Base-by-base conservation (phyloP, 2,888 invertebrate species). In the Lomographa bimaculata region DNA sequence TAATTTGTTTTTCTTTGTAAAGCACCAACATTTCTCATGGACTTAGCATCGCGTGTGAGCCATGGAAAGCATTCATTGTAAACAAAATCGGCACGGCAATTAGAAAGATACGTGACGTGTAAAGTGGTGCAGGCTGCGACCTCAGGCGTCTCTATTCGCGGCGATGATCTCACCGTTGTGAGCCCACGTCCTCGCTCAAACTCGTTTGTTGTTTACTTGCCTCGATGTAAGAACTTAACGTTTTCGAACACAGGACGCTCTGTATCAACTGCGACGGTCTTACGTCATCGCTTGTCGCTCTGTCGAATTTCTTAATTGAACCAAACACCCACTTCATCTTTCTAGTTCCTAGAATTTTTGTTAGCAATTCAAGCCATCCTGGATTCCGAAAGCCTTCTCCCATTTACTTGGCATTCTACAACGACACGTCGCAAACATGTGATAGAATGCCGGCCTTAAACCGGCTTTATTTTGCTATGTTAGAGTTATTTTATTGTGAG, bases 151-250 rank as follows among this genome's bases (percentile, higher is more conserved):
- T 55, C 57, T 86, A 89, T 82, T 82, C 71, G 69, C 69, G 65
- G 79, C 81, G 87, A 67, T 87, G 87, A 89, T 87, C 84, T 89
- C 87, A 87, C 70, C 80, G 71, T 60, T 57, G 60, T 9, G 70
- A 66, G 72, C 81, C 79, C 79, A 82, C 86, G 86, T 85, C 86
- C 86, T 86, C 64, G 64, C 60, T 72, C 71, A 85, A 85, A 87
- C 87, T 79, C 75, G 87, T 87, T 87, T 86, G 71, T 75, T 87
- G 83, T 87, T 86, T 84, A 86, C 83, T 83, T 73, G 76, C 54
- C 63, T 56, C 68, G 67, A 73, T 73, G 72, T 73, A 74, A 75
- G 62, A 79, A 78, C 79, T 78, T 78, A 77, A 76, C 74, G 72
- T 72, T 74, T 68, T 57, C 60, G 66, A 73, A 76, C 68, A 70